Evolutionary conservation across 2,888 invertebrate genomes (phyloP).

Genomic region (Rhodophaea formosa): DNA sequence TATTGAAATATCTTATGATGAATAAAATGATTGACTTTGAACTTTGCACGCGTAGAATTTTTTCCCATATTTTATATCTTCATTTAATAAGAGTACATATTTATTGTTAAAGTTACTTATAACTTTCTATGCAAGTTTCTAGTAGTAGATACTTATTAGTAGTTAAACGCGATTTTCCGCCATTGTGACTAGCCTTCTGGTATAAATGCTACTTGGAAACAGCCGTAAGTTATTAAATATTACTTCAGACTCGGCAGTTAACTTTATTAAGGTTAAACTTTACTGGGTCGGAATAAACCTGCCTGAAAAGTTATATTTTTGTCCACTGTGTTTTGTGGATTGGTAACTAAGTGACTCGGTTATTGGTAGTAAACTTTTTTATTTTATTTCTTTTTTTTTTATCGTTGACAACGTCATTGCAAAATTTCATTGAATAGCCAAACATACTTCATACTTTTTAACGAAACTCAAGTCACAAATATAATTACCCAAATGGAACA

Average conservation of each 20-base stretch:
- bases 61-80: too few species aligned
- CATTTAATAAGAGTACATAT: too few species aligned
- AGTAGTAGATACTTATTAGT: background rate
- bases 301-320: background rate
- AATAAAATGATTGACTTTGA: too few species aligned
- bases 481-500: too few species aligned
- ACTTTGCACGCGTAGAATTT: too few species aligned
- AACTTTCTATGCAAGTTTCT: background rate
- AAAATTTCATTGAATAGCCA: too few species aligned
- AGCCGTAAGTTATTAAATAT: conserved; percentile 6
- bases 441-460: too few species aligned
- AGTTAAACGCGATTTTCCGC: background rate
- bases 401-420: too few species aligned
- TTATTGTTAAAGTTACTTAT: too few species aligned
- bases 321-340: background rate
- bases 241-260: conserved; percentile 1
- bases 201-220: background rate
- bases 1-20: too few species aligned
- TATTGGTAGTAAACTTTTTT: background rate
- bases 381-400: too few species aligned
- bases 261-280: conserved; percentile 7
- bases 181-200: background rate
- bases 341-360: background rate
- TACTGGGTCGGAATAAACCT: background rate
- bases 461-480: too few species aligned